Percentiles rank a stretch among this genome's conserved stretches.
These are phyloP conservation scores for Neodontobutis hainanensis DNA, from an alignment of 2,113 vertebrate species.

Conservation along the genomic window DNA sequence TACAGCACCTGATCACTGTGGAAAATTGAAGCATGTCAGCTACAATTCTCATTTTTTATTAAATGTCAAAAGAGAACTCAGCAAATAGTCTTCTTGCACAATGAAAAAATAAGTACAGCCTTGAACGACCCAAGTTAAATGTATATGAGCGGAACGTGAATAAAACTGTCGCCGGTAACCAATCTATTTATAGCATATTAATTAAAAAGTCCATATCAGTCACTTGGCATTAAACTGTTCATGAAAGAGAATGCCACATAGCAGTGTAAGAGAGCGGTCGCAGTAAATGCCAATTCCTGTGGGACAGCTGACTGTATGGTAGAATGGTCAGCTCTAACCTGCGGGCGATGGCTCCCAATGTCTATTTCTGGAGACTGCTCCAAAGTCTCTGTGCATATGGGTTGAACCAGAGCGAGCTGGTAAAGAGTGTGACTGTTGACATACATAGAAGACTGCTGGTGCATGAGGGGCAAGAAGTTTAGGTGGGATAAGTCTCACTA, in stretches of 20 bases:
- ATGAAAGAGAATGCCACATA: background rate
- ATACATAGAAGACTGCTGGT: slow-evolving; percentile 54
- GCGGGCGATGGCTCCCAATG: slow-evolving; percentile 46
- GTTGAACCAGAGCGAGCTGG: slow-evolving; percentile 43
- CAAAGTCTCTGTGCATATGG: slow-evolving; percentile 25
- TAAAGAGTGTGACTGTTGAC: slow-evolving; percentile 5
- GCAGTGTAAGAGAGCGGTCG: slow-evolving; percentile 5
- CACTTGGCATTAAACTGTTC: background rate
- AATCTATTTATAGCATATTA: background rate
- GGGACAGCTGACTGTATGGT: slow-evolving; percentile 55
- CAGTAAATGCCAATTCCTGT: slow-evolving; percentile 53
- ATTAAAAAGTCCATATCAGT: background rate
- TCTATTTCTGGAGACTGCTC: slow-evolving; percentile 42
- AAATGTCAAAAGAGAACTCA: slow-evolving; percentile 6
- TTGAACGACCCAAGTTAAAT: background rate
- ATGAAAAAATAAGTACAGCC: background rate
- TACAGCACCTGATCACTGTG: background rate
- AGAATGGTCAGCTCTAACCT: slow-evolving; percentile 48
- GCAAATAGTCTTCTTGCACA: background rate
- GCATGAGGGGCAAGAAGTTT: slow-evolving; percentile 19
- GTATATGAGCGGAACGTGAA: background rate
- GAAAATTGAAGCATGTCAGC: background rate
- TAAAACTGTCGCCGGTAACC: too few species aligned
- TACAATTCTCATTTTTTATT: background rate
- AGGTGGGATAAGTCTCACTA: background rate